Percentiles rank a stretch among this genome's conserved stretches.
Conservation (phyloP, 2,113 vertebrate species). For the Carassius gibelio region DNA sequence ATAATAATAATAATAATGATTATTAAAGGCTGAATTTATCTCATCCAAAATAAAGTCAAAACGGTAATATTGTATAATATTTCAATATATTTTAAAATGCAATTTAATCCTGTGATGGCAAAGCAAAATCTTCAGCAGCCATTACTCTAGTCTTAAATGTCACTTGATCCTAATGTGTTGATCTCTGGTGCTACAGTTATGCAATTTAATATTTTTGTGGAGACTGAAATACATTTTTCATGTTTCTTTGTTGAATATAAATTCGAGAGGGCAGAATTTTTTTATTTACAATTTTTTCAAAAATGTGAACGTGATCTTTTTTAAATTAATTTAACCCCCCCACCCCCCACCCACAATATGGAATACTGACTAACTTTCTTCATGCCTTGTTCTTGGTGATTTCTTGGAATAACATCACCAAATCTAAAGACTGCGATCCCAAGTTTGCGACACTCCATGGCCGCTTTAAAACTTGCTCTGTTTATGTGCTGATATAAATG, state of each 20-base stretch:
- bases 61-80: background rate
- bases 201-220: background rate
- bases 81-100: background rate
- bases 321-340: background rate
- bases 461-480: conserved; percentile 1
- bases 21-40: background rate
- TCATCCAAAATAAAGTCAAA: background rate
- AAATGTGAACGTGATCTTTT: background rate
- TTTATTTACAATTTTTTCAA: background rate
- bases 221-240: background rate
- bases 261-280: background rate
- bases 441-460: background rate
- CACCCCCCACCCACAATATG: background rate
- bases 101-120: background rate
- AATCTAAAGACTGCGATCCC: background rate
- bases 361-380: background rate
- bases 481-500: conserved; percentile 40
- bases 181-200: background rate
- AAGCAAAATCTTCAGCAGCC: background rate
- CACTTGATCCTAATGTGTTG: background rate
- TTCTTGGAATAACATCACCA: background rate
- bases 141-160: background rate
- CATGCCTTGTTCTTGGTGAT: background rate
- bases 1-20: background rate
- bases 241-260: background rate